Percentiles rank a stretch among this genome's conserved stretches.
phyloP scores from a whole-genome alignment of 2,113 vertebrate species.

The Hippocampus abdominalis region DNA sequence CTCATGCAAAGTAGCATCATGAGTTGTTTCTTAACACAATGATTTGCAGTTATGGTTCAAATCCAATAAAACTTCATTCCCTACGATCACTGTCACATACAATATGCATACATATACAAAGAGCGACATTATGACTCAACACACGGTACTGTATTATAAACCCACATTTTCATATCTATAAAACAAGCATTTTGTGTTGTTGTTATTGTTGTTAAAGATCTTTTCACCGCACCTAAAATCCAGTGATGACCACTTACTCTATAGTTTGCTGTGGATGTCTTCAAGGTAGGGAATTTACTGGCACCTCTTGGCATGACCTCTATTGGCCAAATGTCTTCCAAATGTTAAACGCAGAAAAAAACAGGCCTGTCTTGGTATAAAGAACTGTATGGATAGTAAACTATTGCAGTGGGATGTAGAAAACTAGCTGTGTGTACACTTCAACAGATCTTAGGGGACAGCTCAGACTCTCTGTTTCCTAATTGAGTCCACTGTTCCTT shows the following conservation, averaged over 20 bases:
- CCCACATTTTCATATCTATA: no score
- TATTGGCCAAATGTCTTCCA: conserved; percentile 29
- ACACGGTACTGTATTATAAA: no score
- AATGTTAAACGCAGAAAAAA: no score
- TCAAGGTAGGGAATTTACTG: not conserved
- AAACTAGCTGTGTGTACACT: not conserved
- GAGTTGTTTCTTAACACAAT: no score
- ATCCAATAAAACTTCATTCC: no score
- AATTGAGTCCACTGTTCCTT: conserved; percentile 56
- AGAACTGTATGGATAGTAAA: not conserved
- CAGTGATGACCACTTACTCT: not conserved
- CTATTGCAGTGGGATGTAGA: conserved; percentile 7
- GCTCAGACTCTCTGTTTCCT: conserved; percentile 18
- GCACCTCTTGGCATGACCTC: conserved; percentile 47
- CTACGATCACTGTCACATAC: no score
- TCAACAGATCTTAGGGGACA: not conserved
- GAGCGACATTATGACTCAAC: not conserved
- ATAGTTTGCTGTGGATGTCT: not conserved
- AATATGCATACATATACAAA: not conserved
- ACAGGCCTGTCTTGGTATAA: no score
- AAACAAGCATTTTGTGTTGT: not conserved
- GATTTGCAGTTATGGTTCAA: no score
- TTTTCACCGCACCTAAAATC: no score
- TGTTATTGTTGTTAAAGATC: not conserved
- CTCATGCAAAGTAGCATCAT: no score